phyloP scores from a whole-genome alignment of 2,797 vertebrate species.

The Agapornis canus region DNA sequence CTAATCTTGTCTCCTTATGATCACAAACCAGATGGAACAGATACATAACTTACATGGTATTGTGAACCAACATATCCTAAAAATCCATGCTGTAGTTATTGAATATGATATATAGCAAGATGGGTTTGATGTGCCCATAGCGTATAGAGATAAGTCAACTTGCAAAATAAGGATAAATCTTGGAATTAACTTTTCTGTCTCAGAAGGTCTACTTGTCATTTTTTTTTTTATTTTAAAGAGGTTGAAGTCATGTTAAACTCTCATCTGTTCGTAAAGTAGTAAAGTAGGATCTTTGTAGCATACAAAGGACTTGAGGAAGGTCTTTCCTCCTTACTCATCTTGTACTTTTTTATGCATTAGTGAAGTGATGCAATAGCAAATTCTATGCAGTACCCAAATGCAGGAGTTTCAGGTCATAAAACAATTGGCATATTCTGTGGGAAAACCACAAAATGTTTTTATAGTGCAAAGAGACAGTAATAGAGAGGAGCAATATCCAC shows the following conservation, averaged over 20 bases:
- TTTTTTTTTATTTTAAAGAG: background rate
- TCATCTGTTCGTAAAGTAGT: background rate
- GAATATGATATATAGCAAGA: background rate
- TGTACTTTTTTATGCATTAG: background rate
- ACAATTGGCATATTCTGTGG: background rate
- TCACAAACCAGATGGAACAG: background rate
- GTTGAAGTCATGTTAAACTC: background rate
- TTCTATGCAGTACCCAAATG: background rate
- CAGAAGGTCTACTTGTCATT: background rate
- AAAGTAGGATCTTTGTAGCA: background rate
- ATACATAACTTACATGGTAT: background rate
- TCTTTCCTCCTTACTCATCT: background rate
- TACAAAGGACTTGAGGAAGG: background rate
- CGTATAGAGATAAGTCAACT: background rate
- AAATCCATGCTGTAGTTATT: background rate
- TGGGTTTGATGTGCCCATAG: background rate
- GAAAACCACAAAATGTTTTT: background rate
- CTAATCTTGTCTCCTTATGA: background rate
- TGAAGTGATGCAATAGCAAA: background rate
- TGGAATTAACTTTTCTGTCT: background rate
- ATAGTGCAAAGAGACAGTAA: background rate
- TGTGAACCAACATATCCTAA: background rate
- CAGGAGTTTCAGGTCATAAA: background rate
- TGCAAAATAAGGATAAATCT: background rate
- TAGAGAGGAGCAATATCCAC: background rate